Base-by-base conservation (phyloP, 2,113 vertebrate species). In the Xerus inauris region DNA sequence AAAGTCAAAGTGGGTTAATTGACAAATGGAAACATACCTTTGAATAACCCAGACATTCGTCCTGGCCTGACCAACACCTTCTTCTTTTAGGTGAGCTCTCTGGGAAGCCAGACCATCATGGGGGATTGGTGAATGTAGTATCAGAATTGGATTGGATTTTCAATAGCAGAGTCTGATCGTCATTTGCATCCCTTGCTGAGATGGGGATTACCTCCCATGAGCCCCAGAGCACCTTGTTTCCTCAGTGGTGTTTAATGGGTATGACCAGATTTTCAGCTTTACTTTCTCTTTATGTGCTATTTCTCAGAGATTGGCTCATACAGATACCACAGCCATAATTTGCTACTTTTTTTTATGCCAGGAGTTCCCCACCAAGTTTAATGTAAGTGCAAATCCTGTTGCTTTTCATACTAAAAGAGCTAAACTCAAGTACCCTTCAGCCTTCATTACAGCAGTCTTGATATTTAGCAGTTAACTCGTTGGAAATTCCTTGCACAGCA, bases 401-500 rank as follows among this genome's bases (percentile, higher is more conserved):
- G 54, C 62, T 79, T 94, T 89, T 95, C 71, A 89, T 73, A 72
- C 57, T 30, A 8, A 54, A 49, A 75, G 73, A 89, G 67, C 49
- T 42, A 75, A 85, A 82, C 73, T 93, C 62, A 83, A 95, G 67
- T 72, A 54, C 42, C 77, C 88, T 97, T 90, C 81, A 80, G 83
- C 24, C 67, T 95, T 95, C 73, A 69, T 87, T 87, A 89, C 13
- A 89, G 45, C 57, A 38, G 28, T 45, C 86, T 82, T 88, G 49
- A 57, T 96, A 84, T 84, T 91, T 95, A 71, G 88, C 95, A 94
- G 82, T 76, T 89, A 97, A 84, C 79, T 91, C 67, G 86, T 76
- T 76, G 94, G 94, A 96, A 97, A 96, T 62, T 79, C 73, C 87
- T 30, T 62, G 45, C 64, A 67, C 12, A 38, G n/a, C 42, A 88